phyloP scores from a whole-genome alignment of 2,113 vertebrate genomes.

The Trochalopteron elliotii region DNA sequence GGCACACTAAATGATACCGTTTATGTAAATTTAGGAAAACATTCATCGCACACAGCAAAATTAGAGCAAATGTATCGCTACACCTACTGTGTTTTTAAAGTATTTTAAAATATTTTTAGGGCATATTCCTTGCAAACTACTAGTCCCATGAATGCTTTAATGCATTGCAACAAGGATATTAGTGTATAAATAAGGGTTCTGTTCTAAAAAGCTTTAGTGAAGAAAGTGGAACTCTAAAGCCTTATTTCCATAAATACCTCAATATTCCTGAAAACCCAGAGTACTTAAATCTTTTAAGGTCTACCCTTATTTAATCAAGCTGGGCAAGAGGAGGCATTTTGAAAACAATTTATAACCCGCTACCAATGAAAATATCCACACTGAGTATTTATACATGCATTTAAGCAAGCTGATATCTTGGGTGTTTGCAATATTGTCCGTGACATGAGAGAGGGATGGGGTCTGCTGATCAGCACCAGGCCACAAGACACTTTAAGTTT shows the following conservation, averaged over 20 bases:
- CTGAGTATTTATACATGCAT: neutral
- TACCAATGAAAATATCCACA: neutral
- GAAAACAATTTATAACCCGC: neutral
- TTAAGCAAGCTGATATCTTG: neutral
- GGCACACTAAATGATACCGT: neutral
- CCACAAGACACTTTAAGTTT: neutral
- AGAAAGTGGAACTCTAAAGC: neutral
- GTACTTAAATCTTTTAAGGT: neutral
- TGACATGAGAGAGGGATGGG: fast-evolving
- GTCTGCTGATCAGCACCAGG: neutral
- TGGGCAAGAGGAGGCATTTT: neutral
- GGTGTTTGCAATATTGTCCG: neutral
- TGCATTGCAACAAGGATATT: neutral
- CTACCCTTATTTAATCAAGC: neutral
- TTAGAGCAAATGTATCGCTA: neutral
- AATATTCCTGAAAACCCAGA: neutral
- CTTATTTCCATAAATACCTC: neutral
- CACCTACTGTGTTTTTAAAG: neutral
- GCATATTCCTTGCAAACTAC: neutral
- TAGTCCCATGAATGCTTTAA: neutral
- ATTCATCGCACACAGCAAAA: neutral
- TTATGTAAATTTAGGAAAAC: neutral
- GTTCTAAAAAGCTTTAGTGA: neutral
- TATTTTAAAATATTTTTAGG: neutral
- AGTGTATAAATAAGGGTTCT: neutral